Percentiles rank a stretch among this genome's conserved stretches.
Conservation (phyloP, 2,113 vertebrate species). For the Hippocampus abdominalis region DNA sequence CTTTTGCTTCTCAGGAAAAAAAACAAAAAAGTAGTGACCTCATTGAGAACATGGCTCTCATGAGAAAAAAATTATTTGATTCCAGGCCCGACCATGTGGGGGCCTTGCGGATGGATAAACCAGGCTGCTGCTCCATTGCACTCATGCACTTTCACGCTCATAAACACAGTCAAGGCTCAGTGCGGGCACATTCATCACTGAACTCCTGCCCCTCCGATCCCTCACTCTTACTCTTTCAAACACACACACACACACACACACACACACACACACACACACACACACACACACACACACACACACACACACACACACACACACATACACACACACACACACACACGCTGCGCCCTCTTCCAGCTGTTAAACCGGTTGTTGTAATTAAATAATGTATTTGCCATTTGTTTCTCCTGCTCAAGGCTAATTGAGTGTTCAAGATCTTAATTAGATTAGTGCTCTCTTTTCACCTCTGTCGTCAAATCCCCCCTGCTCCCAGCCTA, state of each 20-base stretch:
- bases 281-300: slow-evolving; percentile 22
- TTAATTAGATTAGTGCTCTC: slow-evolving; percentile 64
- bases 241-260: slow-evolving; percentile 9
- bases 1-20: slow-evolving; percentile 20
- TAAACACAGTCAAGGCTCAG: slow-evolving; percentile 64
- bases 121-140: slow-evolving; percentile 53
- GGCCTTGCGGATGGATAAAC: slow-evolving; percentile 52
- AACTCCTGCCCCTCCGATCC: slow-evolving; percentile 52
- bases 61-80: slow-evolving; percentile 38
- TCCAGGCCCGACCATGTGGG: slow-evolving; percentile 45
- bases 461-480: slow-evolving; percentile 26
- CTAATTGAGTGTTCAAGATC: slow-evolving; percentile 70
- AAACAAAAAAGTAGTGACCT: slow-evolving; percentile 26
- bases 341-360: slow-evolving; percentile 52
- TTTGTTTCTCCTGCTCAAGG: slow-evolving; percentile 61
- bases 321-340: slow-evolving; percentile 22
- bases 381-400: slow-evolving; percentile 66
- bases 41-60: slow-evolving; percentile 23
- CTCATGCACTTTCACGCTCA: slow-evolving; percentile 55
- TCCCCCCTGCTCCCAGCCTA: slow-evolving; percentile 40
- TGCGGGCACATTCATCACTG: slow-evolving; percentile 52
- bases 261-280: slow-evolving; percentile 22
- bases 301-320: slow-evolving; percentile 23
- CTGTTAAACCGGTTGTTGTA: slow-evolving; percentile 64
- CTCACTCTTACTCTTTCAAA: slow-evolving; percentile 35